Percentiles rank a stretch among this genome's conserved stretches.
Conservation (phyloP, 2,113 vertebrate species). For the Cyrtonyx montezumae region DNA sequence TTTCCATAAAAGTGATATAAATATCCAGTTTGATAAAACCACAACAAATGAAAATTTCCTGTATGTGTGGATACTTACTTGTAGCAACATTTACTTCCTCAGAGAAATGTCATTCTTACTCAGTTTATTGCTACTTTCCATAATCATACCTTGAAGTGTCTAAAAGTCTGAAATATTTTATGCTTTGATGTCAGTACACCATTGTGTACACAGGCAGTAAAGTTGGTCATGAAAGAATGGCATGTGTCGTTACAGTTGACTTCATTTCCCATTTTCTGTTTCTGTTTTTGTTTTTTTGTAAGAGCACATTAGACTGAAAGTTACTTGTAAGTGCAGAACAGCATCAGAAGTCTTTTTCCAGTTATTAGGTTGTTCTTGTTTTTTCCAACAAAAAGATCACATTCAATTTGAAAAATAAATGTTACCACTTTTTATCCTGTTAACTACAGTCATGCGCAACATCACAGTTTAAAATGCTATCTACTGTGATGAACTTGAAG, state of each 20-base stretch:
- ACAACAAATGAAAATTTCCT: neutral
- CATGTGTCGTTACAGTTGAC: neutral
- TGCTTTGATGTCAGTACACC: neutral
- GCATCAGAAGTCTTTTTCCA: neutral
- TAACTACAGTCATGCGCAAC: neutral
- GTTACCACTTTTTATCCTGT: neutral
- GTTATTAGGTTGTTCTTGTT: neutral
- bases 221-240: neutral
- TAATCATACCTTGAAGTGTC: slow-evolving; percentile 30
- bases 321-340: neutral
- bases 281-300: neutral
- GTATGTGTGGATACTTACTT: neutral
- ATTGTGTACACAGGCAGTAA: neutral
- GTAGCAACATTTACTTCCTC: neutral
- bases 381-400: neutral
- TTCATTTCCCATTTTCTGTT: neutral
- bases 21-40: neutral
- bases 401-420: neutral
- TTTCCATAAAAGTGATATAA: slow-evolving; percentile 25
- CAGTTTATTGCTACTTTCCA: slow-evolving; percentile 21
- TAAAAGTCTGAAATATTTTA: slow-evolving; percentile 40
- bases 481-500: neutral
- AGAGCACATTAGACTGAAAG: neutral
- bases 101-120: neutral
- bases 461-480: neutral